Percentiles rank a stretch among this genome's conserved stretches.
These are phyloP conservation scores for Gorsachius goisagi DNA, from an alignment of 2,113 vertebrate genomes.

Conservation along the genomic window DNA sequence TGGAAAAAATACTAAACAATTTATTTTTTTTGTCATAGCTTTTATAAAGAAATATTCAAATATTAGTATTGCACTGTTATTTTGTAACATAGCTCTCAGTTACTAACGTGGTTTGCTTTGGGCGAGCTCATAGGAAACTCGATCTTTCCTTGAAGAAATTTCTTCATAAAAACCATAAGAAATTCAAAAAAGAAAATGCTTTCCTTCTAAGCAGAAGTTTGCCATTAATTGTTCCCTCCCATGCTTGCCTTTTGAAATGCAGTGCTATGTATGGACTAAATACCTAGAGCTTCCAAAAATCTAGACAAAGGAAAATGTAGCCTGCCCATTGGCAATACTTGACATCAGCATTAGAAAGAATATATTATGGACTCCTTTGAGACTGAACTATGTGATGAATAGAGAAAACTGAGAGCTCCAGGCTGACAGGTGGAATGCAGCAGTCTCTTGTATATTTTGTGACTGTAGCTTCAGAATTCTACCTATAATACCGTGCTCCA, in stretches of 20 bases:
- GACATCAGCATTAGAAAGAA: conserved; percentile 7
- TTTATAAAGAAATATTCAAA: neutral
- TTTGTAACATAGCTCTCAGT: neutral
- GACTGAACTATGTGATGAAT: neutral
- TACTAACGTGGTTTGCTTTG: neutral
- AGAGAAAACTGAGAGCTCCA: neutral
- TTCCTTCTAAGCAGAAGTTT: neutral
- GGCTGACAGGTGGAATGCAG: neutral
- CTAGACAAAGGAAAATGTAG: neutral
- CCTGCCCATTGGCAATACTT: neutral
- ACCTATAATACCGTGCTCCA: neutral
- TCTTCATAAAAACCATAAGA: neutral
- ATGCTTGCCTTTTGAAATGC: neutral
- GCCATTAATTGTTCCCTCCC: neutral
- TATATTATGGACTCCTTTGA: conserved; percentile 11
- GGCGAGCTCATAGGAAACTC: neutral
- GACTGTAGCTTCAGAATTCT: neutral
- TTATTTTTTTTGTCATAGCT: neutral
- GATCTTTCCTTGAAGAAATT: neutral
- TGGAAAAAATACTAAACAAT: neutral
- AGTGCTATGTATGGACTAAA: neutral
- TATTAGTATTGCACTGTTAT: neutral
- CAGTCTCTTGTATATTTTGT: neutral
- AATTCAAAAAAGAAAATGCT: neutral
- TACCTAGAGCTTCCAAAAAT: neutral